These are phyloP conservation scores for Theocolax elegans DNA, from an alignment of 1,140 invertebrate genomes.

Conservation along the genomic window DNA sequence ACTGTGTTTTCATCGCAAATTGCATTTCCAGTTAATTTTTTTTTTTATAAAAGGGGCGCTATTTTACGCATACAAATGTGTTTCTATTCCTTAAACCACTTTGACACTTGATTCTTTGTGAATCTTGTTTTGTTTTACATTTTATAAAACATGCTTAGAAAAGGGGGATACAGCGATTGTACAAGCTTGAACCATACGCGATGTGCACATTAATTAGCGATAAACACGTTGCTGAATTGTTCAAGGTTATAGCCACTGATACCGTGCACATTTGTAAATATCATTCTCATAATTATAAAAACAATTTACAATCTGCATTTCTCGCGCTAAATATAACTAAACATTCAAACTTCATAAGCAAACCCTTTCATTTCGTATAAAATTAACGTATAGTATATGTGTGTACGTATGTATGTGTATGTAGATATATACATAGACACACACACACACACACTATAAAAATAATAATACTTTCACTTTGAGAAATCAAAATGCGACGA, in stretches of 20 bases:
- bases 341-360: neutral
- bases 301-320: constrained; percentile 25
- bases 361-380: neutral
- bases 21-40: neutral
- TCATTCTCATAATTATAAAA: constrained; percentile 9
- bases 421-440: too few relatives aligned
- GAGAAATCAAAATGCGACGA: constrained; percentile 20
- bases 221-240: neutral
- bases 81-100: constrained; percentile 7
- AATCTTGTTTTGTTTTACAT: constrained; percentile 16
- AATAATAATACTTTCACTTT: constrained; percentile 29
- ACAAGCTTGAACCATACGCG: constrained; percentile 6
- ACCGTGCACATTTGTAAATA: constrained; percentile 23
- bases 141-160: constrained; percentile 31
- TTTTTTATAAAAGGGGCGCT: constrained; percentile 21
- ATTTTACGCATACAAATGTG: constrained; percentile 5
- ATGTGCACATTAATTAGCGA: constrained; percentile 28
- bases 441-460: too few relatives aligned
- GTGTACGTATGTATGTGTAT: too few relatives aligned
- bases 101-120: constrained; percentile 26
- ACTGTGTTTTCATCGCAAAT: neutral
- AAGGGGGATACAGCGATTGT: constrained; percentile 21
- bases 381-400: constrained; percentile 15
- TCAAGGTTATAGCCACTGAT: constrained; percentile 19
- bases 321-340: neutral